Percentiles rank a stretch among this genome's conserved stretches.
phyloP scores from a whole-genome alignment of 2,113 vertebrate species.

The Myanophis thanlyinensis region DNA sequence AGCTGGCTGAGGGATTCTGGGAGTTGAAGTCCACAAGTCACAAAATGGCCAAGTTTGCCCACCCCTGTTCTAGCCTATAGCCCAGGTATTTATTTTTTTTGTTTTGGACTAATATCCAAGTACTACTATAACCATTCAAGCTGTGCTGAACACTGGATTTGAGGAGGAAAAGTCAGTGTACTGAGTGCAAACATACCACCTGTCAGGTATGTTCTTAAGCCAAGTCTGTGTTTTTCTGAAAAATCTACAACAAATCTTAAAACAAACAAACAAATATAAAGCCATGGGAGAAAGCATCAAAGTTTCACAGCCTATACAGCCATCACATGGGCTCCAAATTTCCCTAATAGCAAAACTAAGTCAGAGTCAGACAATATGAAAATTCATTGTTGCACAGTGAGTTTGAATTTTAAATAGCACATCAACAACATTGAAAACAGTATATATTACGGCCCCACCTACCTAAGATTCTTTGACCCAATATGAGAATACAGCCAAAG shows the following conservation, averaged over 20 bases:
- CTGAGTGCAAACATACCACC: background rate
- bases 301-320: background rate
- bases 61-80: background rate
- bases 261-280: background rate
- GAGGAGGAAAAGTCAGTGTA: background rate
- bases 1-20: too few relatives aligned
- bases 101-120: background rate
- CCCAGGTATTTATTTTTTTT: background rate
- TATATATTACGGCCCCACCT: background rate
- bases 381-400: background rate
- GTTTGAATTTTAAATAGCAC: background rate
- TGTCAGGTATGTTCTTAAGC: background rate
- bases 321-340: background rate
- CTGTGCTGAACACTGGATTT: background rate
- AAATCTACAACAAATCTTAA: background rate
- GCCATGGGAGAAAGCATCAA: background rate
- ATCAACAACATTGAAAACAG: background rate
- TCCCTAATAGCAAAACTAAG: background rate
- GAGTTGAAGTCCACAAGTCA: too few relatives aligned
- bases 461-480: background rate
- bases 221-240: background rate
- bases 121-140: background rate
- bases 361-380: background rate
- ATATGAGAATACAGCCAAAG: background rate
- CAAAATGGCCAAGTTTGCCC: too few relatives aligned